Evolutionary conservation across 2,797 vertebrate species (phyloP).

Genomic region (Synanceia verrucosa): DNA sequence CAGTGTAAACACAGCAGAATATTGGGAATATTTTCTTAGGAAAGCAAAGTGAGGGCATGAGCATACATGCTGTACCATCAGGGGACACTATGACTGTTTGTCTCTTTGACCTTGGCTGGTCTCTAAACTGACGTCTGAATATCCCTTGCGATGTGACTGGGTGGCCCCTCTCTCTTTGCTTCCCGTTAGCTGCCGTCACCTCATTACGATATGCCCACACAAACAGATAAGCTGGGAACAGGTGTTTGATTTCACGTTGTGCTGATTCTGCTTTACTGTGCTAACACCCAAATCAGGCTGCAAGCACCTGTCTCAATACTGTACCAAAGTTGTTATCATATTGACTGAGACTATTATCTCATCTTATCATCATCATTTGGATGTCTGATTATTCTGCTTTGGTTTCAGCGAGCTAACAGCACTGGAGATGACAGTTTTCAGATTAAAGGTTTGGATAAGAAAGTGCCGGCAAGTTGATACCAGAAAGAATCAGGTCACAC

Average conservation of each 20-base stretch:
- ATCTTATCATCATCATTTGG: slow-evolving; percentile 36
- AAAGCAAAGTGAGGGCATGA: neutral
- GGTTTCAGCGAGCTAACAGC: slow-evolving; percentile 33
- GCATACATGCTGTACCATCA: neutral
- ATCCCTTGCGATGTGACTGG: slow-evolving; percentile 19
- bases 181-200: slow-evolving; percentile 52
- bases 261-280: slow-evolving; percentile 10
- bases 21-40: neutral
- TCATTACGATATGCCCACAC: slow-evolving; percentile 49
- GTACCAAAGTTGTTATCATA: slow-evolving; percentile 34
- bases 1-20: neutral
- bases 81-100: slow-evolving; percentile 6
- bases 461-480: slow-evolving; percentile 36
- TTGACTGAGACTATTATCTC: slow-evolving; percentile 50
- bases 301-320: slow-evolving; percentile 50
- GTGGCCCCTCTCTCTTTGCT: slow-evolving; percentile 28
- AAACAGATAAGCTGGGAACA: slow-evolving; percentile 57
- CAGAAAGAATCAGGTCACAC: slow-evolving; percentile 5
- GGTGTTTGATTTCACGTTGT: slow-evolving; percentile 66
- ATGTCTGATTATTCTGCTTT: slow-evolving; percentile 44
- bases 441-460: slow-evolving; percentile 33
- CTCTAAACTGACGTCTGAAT: slow-evolving; percentile 31
- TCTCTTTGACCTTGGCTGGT: slow-evolving; percentile 41
- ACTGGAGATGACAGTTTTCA: slow-evolving; percentile 38
- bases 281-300: slow-evolving; percentile 41